Conservation (phyloP, 2,113 vertebrate species). For the Cyrtonyx montezumae region DNA sequence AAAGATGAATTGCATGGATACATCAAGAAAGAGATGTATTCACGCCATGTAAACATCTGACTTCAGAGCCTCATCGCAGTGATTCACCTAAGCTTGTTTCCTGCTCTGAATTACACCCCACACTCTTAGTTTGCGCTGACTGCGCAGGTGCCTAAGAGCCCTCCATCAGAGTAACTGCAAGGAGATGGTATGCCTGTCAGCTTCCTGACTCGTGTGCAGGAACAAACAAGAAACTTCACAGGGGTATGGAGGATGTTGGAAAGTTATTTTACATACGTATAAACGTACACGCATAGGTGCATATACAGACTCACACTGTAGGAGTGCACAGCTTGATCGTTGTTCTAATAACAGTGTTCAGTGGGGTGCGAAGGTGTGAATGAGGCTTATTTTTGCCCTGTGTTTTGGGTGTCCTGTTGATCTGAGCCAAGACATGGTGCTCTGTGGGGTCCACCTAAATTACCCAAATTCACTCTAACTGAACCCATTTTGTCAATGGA, state of each 20-base stretch:
- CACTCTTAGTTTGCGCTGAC: not conserved
- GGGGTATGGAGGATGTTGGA: not conserved
- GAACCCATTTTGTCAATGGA: not conserved
- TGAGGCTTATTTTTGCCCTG: not conserved
- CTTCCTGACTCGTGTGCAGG: not conserved
- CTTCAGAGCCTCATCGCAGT: not conserved
- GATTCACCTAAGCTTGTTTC: constrained; percentile 1
- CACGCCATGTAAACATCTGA: not conserved
- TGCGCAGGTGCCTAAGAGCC: not conserved
- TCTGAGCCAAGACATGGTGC: not conserved
- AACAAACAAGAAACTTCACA: not conserved
- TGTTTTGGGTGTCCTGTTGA: not conserved
- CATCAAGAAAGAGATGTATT: not conserved
- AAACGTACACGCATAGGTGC: not conserved
- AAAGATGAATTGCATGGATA: not conserved
- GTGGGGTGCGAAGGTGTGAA: not conserved
- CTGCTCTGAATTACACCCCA: not conserved
- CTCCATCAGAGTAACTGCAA: not conserved
- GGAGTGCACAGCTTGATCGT: not conserved
- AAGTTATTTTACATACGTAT: not conserved
- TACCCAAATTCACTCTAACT: not conserved
- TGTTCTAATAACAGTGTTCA: not conserved
- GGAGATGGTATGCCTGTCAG: not conserved
- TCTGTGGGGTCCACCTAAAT: not conserved
- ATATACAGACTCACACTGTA: not conserved